phyloP scores from a whole-genome alignment of 2,888 invertebrate species.

The Mimas tiliae region DNA sequence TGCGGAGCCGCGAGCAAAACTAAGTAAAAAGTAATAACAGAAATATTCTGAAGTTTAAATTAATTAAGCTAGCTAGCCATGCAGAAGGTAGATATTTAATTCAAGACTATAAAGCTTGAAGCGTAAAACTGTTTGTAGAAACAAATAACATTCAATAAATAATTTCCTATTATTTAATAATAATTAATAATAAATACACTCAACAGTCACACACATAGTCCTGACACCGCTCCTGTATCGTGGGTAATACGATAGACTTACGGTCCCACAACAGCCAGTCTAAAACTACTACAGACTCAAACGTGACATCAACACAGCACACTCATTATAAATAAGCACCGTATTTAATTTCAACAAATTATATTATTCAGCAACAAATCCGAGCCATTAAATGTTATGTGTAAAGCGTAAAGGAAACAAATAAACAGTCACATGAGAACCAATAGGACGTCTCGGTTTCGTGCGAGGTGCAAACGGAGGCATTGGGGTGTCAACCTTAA shows the following conservation, averaged over 20 bases:
- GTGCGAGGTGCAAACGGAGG: slow-evolving; percentile 73
- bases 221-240: too few species aligned
- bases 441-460: slow-evolving; percentile 55
- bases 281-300: background rate
- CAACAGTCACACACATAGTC: too few species aligned
- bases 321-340: background rate
- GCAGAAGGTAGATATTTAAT: too few species aligned
- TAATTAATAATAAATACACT: too few species aligned
- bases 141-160: background rate
- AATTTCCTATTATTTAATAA: background rate
- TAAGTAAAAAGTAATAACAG: too few species aligned
- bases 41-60: too few species aligned
- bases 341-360: slow-evolving; percentile 1
- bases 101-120: too few species aligned
- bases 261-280: too few species aligned
- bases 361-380: background rate
- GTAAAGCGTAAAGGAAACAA: slow-evolving; percentile 36
- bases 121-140: background rate
- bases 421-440: slow-evolving; percentile 59
- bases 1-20: too few species aligned
- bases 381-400: slow-evolving; percentile 22
- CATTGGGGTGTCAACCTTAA: slow-evolving; percentile 79
- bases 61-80: too few species aligned
- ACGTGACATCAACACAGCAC: background rate
- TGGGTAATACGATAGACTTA: too few species aligned